These are phyloP conservation scores for Asteroscopus sphinx DNA, from an alignment of 2,888 invertebrate genomes.

Conservation along the genomic window DNA sequence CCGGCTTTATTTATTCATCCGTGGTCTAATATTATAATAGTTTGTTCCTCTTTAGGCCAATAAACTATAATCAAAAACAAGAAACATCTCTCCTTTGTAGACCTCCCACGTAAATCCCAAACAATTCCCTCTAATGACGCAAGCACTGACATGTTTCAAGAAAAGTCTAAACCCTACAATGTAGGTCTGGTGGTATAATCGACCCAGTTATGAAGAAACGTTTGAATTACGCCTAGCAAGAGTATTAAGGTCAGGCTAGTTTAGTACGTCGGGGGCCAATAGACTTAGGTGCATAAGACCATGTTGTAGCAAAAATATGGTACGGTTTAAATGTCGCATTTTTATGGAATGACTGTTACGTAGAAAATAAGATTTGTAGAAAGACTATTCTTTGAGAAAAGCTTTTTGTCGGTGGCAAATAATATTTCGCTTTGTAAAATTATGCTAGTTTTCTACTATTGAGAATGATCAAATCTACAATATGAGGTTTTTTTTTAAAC, in stretches of 20 bases:
- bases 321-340: constrained; percentile 5
- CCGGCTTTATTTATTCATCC: no score
- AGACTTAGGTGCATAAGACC: constrained; percentile 17
- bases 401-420: no score
- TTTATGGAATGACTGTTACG: neutral
- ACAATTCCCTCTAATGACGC: neutral
- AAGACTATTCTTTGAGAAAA: neutral
- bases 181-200: constrained; percentile 22
- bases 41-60: no score
- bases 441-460: no score
- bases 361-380: neutral
- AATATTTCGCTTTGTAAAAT: no score
- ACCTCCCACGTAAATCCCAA: no score
- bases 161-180: constrained; percentile 9
- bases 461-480: no score
- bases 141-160: neutral
- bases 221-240: constrained; percentile 37
- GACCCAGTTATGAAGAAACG: constrained; percentile 36
- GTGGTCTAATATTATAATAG: no score
- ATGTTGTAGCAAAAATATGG: neutral
- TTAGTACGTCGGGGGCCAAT: constrained; percentile 32
- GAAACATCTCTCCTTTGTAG: no score
- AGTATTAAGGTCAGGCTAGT: constrained; percentile 46
- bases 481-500: no score
- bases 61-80: no score